Conservation (phyloP, 2,888 invertebrate genomes). For the Rapana venosa region DNA sequence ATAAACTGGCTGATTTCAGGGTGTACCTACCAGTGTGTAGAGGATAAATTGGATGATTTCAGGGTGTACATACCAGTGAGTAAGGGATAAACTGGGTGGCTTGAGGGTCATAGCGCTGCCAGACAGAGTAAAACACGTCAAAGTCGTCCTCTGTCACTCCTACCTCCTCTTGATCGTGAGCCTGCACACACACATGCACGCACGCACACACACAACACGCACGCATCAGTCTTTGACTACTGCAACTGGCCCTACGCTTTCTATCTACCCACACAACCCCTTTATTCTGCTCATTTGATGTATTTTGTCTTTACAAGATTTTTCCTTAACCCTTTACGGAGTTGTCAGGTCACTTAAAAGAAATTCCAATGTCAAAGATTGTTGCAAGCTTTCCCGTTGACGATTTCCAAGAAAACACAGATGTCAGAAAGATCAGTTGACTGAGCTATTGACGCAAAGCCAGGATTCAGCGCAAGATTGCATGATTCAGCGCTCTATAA, state of each 20-base stretch:
- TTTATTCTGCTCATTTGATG: too few relatives aligned
- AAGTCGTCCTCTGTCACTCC: slow-evolving; percentile 96
- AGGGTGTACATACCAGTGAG: not conserved
- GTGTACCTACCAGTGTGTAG: not conserved
- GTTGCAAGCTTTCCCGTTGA: too few relatives aligned
- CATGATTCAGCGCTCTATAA: too few relatives aligned
- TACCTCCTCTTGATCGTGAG: slow-evolving; percentile 97
- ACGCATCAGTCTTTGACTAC: not conserved
- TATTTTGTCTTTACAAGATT: too few relatives aligned
- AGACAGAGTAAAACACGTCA: slow-evolving; percentile 97
- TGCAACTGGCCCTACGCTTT: not conserved
- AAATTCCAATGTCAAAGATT: too few relatives aligned
- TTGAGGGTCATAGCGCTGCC: slow-evolving; percentile 92
- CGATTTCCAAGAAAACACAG: too few relatives aligned
- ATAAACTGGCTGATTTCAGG: not conserved
- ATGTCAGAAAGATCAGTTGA: too few relatives aligned
- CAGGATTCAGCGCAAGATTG: too few relatives aligned
- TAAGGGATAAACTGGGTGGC: slow-evolving; percentile 31
- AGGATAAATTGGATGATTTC: not conserved
- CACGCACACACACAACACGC: not conserved
- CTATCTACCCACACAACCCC: too few relatives aligned
- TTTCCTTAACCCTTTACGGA: too few relatives aligned
- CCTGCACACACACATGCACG: slow-evolving; percentile 82
- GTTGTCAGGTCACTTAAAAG: too few relatives aligned
- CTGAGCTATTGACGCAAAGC: too few relatives aligned